These are phyloP conservation scores for Polydrusus cervinus DNA, from an alignment of 2,888 invertebrate genomes.

Conservation along the genomic window DNA sequence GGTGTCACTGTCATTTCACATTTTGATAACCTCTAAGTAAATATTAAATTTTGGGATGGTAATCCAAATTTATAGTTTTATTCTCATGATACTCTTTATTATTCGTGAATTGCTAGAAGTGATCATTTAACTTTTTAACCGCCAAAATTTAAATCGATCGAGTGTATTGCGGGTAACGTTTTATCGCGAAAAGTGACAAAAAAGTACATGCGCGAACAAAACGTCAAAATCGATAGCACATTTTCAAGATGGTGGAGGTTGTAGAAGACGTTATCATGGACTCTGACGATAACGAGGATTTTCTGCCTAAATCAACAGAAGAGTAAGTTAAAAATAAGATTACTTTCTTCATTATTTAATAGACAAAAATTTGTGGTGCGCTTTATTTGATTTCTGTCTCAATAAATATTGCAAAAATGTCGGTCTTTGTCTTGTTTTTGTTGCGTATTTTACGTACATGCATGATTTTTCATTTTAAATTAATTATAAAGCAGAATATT, in stretches of 20 bases:
- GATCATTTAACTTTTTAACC: background rate
- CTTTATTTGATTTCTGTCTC: background rate
- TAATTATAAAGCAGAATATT: background rate
- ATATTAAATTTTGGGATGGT: conserved; percentile 9
- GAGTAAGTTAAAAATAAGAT: conserved; percentile 66
- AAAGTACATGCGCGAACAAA: conserved; percentile 28
- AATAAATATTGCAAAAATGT: conserved; percentile 3
- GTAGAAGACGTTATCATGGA: conserved; percentile 67
- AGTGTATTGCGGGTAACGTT: conserved; percentile 17
- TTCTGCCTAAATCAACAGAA: conserved; percentile 68
- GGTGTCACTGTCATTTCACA: conserved; percentile 4
- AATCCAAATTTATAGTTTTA: conserved; percentile 35
- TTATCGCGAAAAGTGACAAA: background rate
- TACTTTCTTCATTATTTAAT: conserved; percentile 24
- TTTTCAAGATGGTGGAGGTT: conserved; percentile 66
- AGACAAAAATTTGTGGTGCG: background rate
- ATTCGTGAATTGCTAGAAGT: conserved; percentile 18
- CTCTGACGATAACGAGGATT: conserved; percentile 65
- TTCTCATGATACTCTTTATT: conserved; percentile 26
- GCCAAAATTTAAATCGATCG: conserved; percentile 10
- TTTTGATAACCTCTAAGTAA: conserved; percentile 16
- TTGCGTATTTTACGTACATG: conserved; percentile 2
- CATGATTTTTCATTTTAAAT: background rate
- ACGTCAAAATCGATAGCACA: conserved; percentile 44
- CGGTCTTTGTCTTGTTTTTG: conserved; percentile 15